phyloP scores from a whole-genome alignment of 2,888 invertebrate genomes.

The Alitta virens region DNA sequence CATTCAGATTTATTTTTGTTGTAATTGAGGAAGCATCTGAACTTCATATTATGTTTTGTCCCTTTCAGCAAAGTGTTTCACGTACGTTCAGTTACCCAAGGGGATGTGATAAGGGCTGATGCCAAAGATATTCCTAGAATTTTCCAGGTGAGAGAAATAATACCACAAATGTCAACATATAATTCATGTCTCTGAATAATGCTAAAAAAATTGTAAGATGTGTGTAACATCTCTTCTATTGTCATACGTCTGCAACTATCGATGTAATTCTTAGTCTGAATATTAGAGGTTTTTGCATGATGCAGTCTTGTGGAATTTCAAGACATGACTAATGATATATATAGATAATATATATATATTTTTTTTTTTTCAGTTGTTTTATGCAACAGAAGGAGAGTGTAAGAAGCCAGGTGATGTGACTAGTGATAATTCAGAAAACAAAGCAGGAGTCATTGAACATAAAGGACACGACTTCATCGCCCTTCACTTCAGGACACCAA shows the following conservation, averaged over 20 bases:
- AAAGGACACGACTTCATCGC: slow-evolving; percentile 95
- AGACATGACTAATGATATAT: no score
- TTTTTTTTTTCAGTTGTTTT: slow-evolving; percentile 66
- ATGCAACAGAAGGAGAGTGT: slow-evolving; percentile 91
- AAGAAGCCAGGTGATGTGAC: slow-evolving; percentile 58
- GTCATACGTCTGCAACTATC: no score
- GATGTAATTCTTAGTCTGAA: no score
- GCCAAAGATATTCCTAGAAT: slow-evolving; percentile 99
- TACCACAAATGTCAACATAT: no score
- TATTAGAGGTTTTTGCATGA: no score
- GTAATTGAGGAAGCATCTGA: neutral
- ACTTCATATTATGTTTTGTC: neutral
- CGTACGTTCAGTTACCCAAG: slow-evolving; percentile 96
- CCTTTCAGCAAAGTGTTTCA: slow-evolving; percentile 90
- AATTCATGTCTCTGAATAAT: no score
- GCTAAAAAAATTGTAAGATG: no score
- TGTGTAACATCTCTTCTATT: no score
- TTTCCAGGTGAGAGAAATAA: slow-evolving; percentile 74
- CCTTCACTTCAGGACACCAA: slow-evolving; percentile 97
- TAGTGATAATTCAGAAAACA: slow-evolving; percentile 26
- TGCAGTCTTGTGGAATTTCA: no score
- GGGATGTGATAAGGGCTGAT: slow-evolving; percentile 97
- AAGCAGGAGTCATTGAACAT: slow-evolving; percentile 63
- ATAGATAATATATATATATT: neutral
- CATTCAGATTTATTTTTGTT: no score